A percentile compares a stretch with the other conserved stretches of the same genome.
Conservation (phyloP, 2,113 vertebrate genomes). For the Loxodonta africana region DNA sequence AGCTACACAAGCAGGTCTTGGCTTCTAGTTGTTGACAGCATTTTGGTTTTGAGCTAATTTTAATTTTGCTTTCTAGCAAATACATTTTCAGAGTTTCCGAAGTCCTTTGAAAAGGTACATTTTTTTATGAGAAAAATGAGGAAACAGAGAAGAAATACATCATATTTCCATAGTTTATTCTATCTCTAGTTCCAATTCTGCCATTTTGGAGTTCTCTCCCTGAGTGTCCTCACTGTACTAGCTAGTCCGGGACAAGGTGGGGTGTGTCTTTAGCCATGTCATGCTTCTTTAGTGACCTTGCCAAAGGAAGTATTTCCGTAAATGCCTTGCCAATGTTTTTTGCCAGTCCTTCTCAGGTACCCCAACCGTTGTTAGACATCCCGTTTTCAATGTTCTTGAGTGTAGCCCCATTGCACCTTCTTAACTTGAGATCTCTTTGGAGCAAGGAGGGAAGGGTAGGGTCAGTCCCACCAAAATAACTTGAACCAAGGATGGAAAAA, state of each 20-base stretch:
- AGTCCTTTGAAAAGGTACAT: not conserved
- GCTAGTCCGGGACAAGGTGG: not conserved
- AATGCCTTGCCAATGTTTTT: not conserved
- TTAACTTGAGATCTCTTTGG: not conserved
- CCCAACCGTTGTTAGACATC: no score
- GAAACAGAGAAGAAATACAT: not conserved
- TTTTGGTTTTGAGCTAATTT: slow-evolving; percentile 36
- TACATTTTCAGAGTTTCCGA: not conserved
- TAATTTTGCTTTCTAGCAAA: not conserved
- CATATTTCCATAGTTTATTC: not conserved
- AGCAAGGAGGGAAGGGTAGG: not conserved
- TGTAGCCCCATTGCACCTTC: not conserved
- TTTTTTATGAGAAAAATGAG: slow-evolving; percentile 31
- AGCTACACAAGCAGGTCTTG: not conserved
- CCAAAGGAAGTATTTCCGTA: not conserved
- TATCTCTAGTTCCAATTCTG: not conserved
- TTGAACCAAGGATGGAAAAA: not conserved
- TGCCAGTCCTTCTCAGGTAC: not conserved
- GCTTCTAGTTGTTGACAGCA: not conserved
- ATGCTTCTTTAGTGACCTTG: not conserved
- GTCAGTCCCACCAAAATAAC: not conserved
- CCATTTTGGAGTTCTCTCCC: not conserved
- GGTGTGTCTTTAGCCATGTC: not conserved
- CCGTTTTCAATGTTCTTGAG: not conserved
- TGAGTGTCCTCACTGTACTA: not conserved